phyloP scores from a whole-genome alignment of 2,113 vertebrate species.

The Pycnonotus jocosus region DNA sequence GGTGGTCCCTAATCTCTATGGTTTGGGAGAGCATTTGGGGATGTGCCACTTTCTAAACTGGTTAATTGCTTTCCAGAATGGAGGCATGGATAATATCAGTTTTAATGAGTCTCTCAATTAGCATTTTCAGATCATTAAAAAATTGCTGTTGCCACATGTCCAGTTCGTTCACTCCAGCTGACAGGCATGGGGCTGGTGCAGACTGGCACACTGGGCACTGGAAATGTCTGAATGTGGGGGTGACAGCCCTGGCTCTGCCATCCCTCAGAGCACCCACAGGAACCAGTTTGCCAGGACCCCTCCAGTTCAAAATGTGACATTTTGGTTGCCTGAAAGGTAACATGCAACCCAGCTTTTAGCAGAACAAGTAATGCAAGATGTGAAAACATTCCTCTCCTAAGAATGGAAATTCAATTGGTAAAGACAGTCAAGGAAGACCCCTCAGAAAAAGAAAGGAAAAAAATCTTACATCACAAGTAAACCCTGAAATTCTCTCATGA shows the following conservation, averaged over 20 bases:
- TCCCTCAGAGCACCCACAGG: not conserved
- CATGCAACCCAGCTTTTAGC: not conserved
- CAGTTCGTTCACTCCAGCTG: not conserved
- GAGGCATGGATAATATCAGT: not conserved
- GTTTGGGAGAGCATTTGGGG: not conserved
- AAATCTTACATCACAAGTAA: not conserved
- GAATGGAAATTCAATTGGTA: not conserved
- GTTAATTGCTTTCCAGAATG: not conserved
- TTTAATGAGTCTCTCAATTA: not conserved
- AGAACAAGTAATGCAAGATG: not conserved
- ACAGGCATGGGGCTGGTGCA: not conserved
- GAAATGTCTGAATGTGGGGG: fast-evolving
- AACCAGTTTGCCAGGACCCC: not conserved
- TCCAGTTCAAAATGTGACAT: not conserved
- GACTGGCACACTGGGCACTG: not conserved
- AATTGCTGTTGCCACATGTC: not conserved
- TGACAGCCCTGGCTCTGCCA: not conserved
- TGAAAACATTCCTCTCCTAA: not conserved
- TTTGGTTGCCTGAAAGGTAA: not conserved
- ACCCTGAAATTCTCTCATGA: not conserved
- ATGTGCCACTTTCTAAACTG: not conserved
- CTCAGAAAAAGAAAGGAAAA: not conserved
- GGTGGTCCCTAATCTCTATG: not conserved
- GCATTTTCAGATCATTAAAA: not conserved
- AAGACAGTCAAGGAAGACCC: not conserved